Evolutionary conservation across 2,113 vertebrate genomes (phyloP).

Genomic region (Prolemur simus): DNA sequence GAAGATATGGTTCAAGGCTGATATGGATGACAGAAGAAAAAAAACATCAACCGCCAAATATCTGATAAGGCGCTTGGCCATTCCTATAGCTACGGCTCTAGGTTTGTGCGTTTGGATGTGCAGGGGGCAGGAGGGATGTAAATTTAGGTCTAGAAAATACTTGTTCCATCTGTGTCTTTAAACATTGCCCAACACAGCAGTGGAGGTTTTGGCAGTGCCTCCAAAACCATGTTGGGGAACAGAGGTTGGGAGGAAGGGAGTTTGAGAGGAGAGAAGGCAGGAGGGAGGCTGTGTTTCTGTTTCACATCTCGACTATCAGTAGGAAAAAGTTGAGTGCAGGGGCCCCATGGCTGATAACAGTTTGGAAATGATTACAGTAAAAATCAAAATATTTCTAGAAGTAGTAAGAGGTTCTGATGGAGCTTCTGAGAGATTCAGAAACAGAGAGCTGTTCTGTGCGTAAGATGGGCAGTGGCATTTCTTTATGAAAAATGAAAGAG

Average conservation of each 20-base stretch:
- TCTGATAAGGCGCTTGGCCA: background rate
- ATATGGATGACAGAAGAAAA: background rate
- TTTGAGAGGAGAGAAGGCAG: background rate
- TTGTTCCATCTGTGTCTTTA: background rate
- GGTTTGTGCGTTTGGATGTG: background rate
- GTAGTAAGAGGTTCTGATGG: background rate
- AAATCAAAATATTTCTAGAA: slow-evolving; percentile 6
- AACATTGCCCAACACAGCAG: background rate
- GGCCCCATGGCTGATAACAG: background rate
- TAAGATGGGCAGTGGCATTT: background rate
- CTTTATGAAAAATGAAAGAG: background rate
- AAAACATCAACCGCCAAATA: background rate
- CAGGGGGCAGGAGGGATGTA: background rate
- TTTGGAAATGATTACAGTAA: background rate
- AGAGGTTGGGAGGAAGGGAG: background rate
- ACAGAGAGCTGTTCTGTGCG: background rate
- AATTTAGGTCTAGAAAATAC: background rate
- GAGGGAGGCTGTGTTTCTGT: background rate
- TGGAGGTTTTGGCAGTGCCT: background rate
- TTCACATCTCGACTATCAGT: background rate
- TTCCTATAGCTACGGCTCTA: background rate
- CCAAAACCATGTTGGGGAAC: background rate
- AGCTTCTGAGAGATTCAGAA: background rate
- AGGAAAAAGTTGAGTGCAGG: background rate
- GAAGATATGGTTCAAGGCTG: slow-evolving; percentile 46